Percentiles rank a stretch among this genome's conserved stretches.
Conservation (phyloP, 1,140 invertebrate genomes). For the Lucilia sericata region DNA sequence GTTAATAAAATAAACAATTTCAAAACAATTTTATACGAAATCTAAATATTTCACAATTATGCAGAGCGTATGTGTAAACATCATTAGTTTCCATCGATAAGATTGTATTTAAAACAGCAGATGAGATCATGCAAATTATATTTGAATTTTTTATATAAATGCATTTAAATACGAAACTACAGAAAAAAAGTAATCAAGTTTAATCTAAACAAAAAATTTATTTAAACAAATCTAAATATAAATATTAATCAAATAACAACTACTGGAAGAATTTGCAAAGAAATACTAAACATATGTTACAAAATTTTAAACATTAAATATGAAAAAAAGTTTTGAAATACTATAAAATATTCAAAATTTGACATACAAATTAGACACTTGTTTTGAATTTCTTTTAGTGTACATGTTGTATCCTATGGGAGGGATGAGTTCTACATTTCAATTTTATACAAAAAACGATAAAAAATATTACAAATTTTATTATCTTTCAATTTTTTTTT, state of each 20-base stretch:
- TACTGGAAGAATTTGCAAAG: neutral
- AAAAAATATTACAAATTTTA: neutral
- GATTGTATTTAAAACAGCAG: neutral
- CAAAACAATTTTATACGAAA: too few species aligned
- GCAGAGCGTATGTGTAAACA: neutral
- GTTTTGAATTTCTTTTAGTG: neutral
- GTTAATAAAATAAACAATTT: too few species aligned
- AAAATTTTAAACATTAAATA: neutral
- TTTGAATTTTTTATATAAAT: neutral
- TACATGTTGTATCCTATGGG: neutral
- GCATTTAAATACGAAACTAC: neutral
- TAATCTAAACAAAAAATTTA: constrained; percentile 14
- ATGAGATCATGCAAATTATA: constrained; percentile 27
- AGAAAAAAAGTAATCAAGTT: constrained; percentile 11
- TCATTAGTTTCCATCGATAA: neutral
- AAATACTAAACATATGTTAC: constrained; percentile 5
- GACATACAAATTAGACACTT: too few species aligned
- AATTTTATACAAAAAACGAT: neutral
- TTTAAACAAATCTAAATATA: neutral
- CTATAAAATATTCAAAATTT: too few species aligned
- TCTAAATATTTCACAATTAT: too few species aligned
- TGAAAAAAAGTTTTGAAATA: neutral
- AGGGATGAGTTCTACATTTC: neutral
- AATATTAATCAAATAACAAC: neutral
- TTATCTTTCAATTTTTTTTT: neutral